phyloP scores from a whole-genome alignment of 2,888 invertebrate genomes.

The Allophyes oxyacanthae region DNA sequence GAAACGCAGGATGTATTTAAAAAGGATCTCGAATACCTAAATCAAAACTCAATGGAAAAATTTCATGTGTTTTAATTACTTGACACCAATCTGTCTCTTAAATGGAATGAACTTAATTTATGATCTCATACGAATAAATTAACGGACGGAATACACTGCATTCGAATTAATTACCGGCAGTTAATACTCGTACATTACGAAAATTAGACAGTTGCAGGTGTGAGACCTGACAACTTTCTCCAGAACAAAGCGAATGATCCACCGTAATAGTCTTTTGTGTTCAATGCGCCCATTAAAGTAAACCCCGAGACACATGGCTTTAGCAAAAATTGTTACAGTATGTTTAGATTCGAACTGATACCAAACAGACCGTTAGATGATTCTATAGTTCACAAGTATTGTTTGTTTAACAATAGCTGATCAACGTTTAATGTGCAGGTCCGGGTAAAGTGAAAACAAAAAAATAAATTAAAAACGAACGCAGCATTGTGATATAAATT shows the following conservation, averaged over 20 bases:
- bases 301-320: slow-evolving; percentile 23
- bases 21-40: too few relatives aligned
- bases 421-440: slow-evolving; percentile 27
- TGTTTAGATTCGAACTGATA: slow-evolving; percentile 50
- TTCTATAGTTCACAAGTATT: slow-evolving; percentile 45
- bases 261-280: slow-evolving; percentile 63
- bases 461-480: slow-evolving; percentile 1
- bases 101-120: not conserved
- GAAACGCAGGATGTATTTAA: too few relatives aligned
- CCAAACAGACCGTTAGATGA: slow-evolving; percentile 44
- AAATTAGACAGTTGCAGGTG: slow-evolving; percentile 49
- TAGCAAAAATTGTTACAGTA: slow-evolving; percentile 43
- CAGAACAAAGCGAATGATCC: slow-evolving; percentile 61
- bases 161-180: slow-evolving; percentile 25
- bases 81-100: too few relatives aligned
- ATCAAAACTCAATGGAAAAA: too few relatives aligned
- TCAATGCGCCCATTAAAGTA: slow-evolving; percentile 46
- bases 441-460: not conserved
- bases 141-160: not conserved
- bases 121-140: not conserved
- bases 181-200: slow-evolving; percentile 30
- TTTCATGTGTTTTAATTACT: too few relatives aligned
- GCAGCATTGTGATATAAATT: slow-evolving; percentile 5
- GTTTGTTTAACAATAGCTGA: slow-evolving; percentile 43
- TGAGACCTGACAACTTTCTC: slow-evolving; percentile 66